Percentiles rank a stretch among this genome's conserved stretches.
phyloP scores from a whole-genome alignment of 2,113 vertebrate genomes.

The Gallinago paraguaiae region DNA sequence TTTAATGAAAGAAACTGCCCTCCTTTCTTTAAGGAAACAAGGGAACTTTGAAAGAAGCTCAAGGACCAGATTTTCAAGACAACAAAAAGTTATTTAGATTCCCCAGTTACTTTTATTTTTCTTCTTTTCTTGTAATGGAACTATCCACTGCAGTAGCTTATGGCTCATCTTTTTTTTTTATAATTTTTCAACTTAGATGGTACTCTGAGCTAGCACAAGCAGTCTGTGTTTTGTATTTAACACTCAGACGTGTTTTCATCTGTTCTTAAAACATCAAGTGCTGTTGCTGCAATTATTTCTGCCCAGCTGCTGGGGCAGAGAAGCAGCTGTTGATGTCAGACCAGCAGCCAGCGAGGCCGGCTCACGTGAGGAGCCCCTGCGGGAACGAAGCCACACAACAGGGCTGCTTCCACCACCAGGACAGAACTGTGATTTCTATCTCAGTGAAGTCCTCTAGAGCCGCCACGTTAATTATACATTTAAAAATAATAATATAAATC shows the following conservation, averaged over 20 bases:
- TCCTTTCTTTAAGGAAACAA: background rate
- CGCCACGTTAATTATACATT: background rate
- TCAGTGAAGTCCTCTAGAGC: background rate
- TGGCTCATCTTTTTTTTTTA: background rate
- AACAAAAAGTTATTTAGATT: background rate
- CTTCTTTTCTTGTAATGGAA: background rate
- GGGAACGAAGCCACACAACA: fast-evolving
- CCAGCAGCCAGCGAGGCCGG: background rate
- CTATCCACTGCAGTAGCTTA: background rate
- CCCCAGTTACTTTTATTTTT: background rate
- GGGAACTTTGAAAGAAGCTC: background rate
- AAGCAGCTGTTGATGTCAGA: background rate
- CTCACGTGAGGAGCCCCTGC: background rate
- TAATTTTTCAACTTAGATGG: background rate
- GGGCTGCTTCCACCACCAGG: background rate
- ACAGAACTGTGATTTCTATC: background rate
- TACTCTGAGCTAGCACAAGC: background rate
- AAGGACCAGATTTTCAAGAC: background rate
- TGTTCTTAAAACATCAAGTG: background rate
- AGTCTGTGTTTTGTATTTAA: background rate
- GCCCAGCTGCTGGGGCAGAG: background rate
- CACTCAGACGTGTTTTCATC: background rate
- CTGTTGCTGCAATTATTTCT: background rate
- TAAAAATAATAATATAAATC: background rate
- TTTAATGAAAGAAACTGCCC: background rate